Base-by-base conservation (phyloP, 2,888 invertebrate species). In the Trichogramma evanescens region DNA sequence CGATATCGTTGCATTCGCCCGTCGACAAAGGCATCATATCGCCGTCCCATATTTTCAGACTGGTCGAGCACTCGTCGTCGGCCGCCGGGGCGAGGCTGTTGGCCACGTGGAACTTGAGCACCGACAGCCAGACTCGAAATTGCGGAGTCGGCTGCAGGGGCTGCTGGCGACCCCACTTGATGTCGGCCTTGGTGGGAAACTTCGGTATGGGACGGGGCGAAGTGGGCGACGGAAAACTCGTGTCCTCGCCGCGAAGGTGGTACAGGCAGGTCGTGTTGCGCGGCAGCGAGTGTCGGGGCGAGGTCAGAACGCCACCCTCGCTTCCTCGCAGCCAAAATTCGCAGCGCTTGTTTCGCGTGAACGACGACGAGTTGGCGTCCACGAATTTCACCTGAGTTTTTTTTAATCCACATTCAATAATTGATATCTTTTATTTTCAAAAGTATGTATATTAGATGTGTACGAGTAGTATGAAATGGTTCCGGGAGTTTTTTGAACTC, bases 251-350 rank as follows among this genome's bases (percentile, higher is more conserved):
- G 67, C 87, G 85, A 73, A 94, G 84, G 75, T 92, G 91, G 75
- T 93, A 94, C 38, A 92, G 83, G 74, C 94, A 94, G 6, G 93
- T 93, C 39, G 91, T 93, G 75, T 93, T 93, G 1, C 91, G 89
- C 0, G 93, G 89, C 65, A 94, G 78, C 4, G 93, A 89, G 79
- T 94, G 93, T 67, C 87, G 83, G 0, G 93, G 93, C 72, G 90
- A 91, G 69, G 91, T 89, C 53, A 93, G 74, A 5, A 90, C 80
- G n/a, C 93, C 93, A 56, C 86, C 86, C 2, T 87, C 87, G 1
- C 88, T 87, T 5, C 91, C 91, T 63, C 89, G 82, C 66, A 93
- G 83, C 90, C 90, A 91, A 73, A 93, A 93, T 74, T 92, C 93
- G 74, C 93, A 93, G 63, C 89, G 85, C 75, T 93, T 92, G 78